Base-by-base conservation (phyloP, 2,113 vertebrate genomes). In the Sigmodon hispidus region DNA sequence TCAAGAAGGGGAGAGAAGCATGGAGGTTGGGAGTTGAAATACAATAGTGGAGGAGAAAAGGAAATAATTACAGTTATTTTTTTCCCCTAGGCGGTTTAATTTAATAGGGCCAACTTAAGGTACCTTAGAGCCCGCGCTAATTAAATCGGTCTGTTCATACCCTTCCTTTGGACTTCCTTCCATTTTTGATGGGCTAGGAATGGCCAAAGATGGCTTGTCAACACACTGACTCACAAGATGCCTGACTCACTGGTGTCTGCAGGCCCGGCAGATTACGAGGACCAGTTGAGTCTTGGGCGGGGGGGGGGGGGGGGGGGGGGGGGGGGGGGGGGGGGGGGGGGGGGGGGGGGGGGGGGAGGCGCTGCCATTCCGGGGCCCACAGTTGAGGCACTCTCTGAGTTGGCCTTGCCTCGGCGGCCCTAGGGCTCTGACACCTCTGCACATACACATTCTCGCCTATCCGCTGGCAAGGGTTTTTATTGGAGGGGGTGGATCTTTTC, bases 121-220 rank as follows among this genome's bases (percentile, higher is more conserved):
- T 97, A 88, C 85, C 91, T 97, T 76, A 91, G 95, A 97, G 95
- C 93, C 97, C 91, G 84, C 87, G 50, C 94, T 98, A 98, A 97
- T 98, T 96, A 97, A 97, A 97, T 96, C 90, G 87, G 96, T 69
- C 92, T 94, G 87, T 73, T 93, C 80, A 63, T 94, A 79, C 86
- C 94, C 87, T 93, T 96, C 79, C 94, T 88, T 80, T 77, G 91
- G 97, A 96, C 95, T 96, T 95, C 92, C 90, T 89, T 95, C 85
- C 94, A 90, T 76, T 94, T 96, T 89, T 94, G 96, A 95, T 87
- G 93, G 94, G 72, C 93, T 67, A 93, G 93, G 80, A 95, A 94
- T 81, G 95, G 52, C 84, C 83, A 88, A 95, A 80, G 67, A 87
- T 94, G 94, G 94, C 93, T 95, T 83, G 89, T 94, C 97, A 91